Evolutionary conservation across 2,888 invertebrate genomes (phyloP).

Genomic region (Sycophila texana): DNA sequence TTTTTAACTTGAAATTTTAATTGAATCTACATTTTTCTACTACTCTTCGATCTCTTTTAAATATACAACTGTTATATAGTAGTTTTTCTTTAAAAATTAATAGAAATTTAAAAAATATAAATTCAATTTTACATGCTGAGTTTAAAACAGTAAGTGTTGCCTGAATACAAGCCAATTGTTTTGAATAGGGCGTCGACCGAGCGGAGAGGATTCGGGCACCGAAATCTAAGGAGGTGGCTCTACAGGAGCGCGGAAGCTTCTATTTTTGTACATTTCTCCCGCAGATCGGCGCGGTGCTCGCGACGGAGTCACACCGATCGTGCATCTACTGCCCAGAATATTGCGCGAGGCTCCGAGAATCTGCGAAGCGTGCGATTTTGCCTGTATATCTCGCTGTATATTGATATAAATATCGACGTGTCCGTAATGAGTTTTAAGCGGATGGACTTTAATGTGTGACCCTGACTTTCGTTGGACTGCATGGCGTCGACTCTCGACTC

Average conservation of each 20-base stretch:
- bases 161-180: background rate
- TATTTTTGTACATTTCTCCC: slow-evolving; percentile 49
- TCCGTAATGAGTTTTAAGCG: background rate
- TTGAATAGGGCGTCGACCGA: slow-evolving; percentile 39
- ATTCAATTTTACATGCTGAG: background rate
- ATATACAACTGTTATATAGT: too few species aligned
- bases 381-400: background rate
- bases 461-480: background rate
- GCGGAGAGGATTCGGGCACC: slow-evolving; percentile 50
- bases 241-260: slow-evolving; percentile 34
- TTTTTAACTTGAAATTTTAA: too few species aligned
- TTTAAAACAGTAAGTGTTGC: background rate
- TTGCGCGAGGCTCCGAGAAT: slow-evolving; percentile 14
- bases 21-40: too few species aligned
- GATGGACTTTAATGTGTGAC: background rate
- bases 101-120: too few species aligned
- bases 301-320: slow-evolving; percentile 16
- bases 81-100: too few species aligned
- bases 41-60: too few species aligned
- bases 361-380: background rate
- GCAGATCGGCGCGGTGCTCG: slow-evolving; percentile 3
- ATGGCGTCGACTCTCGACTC: background rate
- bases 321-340: slow-evolving; percentile 34
- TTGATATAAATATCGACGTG: slow-evolving; percentile 5
- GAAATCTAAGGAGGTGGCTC: slow-evolving; percentile 44